A percentile compares a stretch with the other conserved stretches of the same genome.
phyloP scores from a whole-genome alignment of 1,140 invertebrate genomes.

The Mya arenaria region DNA sequence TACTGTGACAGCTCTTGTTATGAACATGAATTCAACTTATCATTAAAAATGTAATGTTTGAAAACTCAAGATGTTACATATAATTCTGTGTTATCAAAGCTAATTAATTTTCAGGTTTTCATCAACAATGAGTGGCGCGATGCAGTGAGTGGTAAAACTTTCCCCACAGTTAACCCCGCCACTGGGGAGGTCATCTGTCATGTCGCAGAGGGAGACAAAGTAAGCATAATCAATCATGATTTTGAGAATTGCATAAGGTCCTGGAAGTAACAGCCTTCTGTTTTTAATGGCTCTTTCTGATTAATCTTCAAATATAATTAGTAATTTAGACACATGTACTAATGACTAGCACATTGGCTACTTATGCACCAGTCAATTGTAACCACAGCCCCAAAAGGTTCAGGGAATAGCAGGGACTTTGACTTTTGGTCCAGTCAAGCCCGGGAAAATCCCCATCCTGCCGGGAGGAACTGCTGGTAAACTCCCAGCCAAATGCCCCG shows the following conservation, averaged over 20 bases:
- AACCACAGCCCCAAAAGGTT: not conserved
- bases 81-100: not conserved
- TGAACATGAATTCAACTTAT: not conserved
- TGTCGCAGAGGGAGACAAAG: conserved; percentile 91
- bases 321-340: not conserved
- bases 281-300: not conserved
- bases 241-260: no score
- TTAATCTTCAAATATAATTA: not conserved
- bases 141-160: conserved; percentile 92
- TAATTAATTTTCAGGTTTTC: conserved; percentile 88
- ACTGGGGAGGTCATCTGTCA: conserved; percentile 90
- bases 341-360: not conserved
- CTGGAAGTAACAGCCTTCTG: no score
- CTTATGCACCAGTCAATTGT: not conserved
- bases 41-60: not conserved
- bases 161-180: conserved; percentile 92
- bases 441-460: no score
- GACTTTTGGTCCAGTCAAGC: no score
- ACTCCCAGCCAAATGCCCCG: no score
- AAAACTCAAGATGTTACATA: not conserved
- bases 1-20: not conserved
- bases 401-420: not conserved
- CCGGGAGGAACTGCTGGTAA: no score
- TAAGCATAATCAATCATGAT: conserved; percentile 65
- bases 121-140: conserved; percentile 97